Percentiles rank a stretch among this genome's conserved stretches.
phyloP scores from a whole-genome alignment of 2,888 invertebrate species.

The Aricia artaxerxes region DNA sequence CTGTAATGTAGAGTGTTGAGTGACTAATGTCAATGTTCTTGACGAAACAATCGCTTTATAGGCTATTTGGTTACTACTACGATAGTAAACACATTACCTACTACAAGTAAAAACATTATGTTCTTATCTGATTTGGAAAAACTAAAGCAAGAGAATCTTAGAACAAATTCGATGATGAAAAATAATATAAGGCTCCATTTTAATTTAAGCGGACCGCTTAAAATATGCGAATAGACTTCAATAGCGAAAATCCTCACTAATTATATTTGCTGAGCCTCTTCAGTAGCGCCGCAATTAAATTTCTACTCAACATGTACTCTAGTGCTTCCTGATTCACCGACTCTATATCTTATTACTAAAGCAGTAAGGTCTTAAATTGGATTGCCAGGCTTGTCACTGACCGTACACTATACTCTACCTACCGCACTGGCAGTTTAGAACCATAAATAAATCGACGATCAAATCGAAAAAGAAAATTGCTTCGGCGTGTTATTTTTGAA shows the following conservation, averaged over 20 bases:
- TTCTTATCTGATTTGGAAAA: no score
- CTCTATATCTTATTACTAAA: no score
- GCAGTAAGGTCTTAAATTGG: no score
- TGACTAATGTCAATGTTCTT: neutral
- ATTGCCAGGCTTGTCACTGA: no score
- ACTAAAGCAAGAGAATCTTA: no score
- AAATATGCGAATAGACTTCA: neutral
- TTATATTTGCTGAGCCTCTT: conserved; percentile 10
- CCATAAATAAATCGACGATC: conserved; percentile 3
- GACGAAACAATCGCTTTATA: neutral
- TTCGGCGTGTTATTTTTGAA: conserved; percentile 5
- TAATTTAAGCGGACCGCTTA: neutral
- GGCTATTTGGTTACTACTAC: neutral
- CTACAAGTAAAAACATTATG: no score
- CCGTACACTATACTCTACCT: conserved; percentile 1
- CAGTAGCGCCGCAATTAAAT: conserved; percentile 1
- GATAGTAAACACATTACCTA: no score
- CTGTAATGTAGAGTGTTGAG: neutral
- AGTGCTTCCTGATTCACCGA: neutral
- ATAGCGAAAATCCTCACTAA: neutral
- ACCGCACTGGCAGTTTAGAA: conserved; percentile 13
- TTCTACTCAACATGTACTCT: neutral
- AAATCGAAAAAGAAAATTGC: neutral
- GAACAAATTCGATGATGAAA: no score
- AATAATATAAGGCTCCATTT: neutral